Base-by-base conservation (phyloP, 1,140 invertebrate genomes). In the Harlomillsia oculata region DNA sequence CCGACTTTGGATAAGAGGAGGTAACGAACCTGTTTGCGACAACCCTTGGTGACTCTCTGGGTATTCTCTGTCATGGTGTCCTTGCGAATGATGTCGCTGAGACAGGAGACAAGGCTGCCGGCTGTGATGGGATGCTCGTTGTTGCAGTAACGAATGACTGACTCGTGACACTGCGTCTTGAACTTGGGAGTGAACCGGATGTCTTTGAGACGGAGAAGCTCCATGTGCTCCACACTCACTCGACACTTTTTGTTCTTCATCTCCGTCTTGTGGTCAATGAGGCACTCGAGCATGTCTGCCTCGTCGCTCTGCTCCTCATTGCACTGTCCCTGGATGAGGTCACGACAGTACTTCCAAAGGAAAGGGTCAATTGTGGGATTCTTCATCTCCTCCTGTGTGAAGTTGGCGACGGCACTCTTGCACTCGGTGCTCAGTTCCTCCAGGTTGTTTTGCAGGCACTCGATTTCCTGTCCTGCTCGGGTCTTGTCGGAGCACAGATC, bases 181-280 rank as follows among this genome's bases (percentile, higher is more conserved):
- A 99, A 98, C 70, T 92, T 93, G 65, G 85, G 87, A 20, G 85
- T 92, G 71, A 98, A 98, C 67, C 83, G 83, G 70, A 92, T 96
- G 74, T 94, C 89, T 71, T 96, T 92, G 55, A 97, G 72, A 6
- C 89, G 86, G 44, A 96, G 87, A 39, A 95, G 74, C 73, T 92
- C 87, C 68, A 88, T 85, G 76, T 98, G 94, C 72, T 98, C 93
- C 25, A 99, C 85, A 54, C 90, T 90, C 23, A 87, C 86, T 61
- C 83, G 78, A 73, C 96, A 99, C 71, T 95, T 92, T 4, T 79
- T 75, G 70, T 69, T 65, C 69, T 86, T 82, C 21, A 79, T 75
- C 65, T 92, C 83, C 72, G 93, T 90, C 76, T 98, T 98, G 67
- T 94, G 83, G 53, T 82, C 75, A 53, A 98, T 89, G 3, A 99